Evolutionary conservation across 2,113 vertebrate species (phyloP), one percentile per base, ranked within the genome.

Genomic region (Nerophis ophidion): DNA sequence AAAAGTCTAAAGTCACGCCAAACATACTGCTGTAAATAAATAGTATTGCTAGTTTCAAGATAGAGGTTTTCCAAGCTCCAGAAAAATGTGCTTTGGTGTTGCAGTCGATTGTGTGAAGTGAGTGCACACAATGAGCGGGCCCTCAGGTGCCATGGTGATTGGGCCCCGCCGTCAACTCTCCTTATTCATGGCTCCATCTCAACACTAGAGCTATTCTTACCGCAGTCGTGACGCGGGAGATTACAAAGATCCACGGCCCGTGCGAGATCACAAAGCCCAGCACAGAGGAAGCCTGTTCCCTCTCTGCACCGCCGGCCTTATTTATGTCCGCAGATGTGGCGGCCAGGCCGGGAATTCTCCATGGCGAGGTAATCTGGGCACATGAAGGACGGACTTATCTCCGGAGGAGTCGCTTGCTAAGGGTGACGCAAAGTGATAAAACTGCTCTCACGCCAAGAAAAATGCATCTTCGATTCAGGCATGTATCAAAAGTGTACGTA

Each of bases 361-460:
- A 36, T 44, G 77, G 69, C 60, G 59, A 36, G 77, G 81, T 84
- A 83, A 84, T 84, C 83, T 76, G 78, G 75, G 66, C 72, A 80
- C 71, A 81, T 76, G 71, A 77, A 87, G 80, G 72, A 77, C 74
- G 60, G 70, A 65, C 76, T 85, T 85, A 82, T 84, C 81, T 84
- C 78, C 63, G 65, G 81, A 74, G 78, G 68, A 70, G 57, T 35
- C 34, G 62, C 71, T 49, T 34, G 64, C 57, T 47, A 45, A 33
- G 58, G 16, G 60, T 63, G 53, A 63, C 12, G 59, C 61, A 16
- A 19, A 63, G 72, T 15, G 65, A 76, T 79, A 72, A 74, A 76
- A 51, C 59, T 65, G 52, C n/a, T 56, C 53, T 56, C 35, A 40
- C 17, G 53, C 36, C 53, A 38, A 55, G 53, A 38, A 55, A 55